Evolutionary conservation across 2,888 invertebrate species (phyloP), one percentile per base, ranked within the genome.

Genomic region (Epirrhoe tristata): DNA sequence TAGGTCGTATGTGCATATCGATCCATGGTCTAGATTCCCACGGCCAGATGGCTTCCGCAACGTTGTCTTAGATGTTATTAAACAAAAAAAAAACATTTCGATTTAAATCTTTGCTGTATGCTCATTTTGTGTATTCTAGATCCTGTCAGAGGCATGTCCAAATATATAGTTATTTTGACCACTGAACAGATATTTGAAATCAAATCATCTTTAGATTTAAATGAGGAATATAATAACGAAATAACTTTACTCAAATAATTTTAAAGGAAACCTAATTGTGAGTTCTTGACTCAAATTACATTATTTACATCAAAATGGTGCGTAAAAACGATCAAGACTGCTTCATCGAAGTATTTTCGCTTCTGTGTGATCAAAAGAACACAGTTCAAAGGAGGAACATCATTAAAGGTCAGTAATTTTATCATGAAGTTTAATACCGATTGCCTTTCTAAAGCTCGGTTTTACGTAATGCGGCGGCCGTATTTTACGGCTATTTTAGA

Each of bases 311-410:
- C 17, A 71, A 84, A 76, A 91, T 91, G 92, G 91, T 91, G 78
- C 85, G 81, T 32, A 82, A 76, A 36, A 84, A 83, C 69, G 85
- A 89, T 32, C 77, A 81, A 61, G 91, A 91, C 74, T 91, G 91
- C 75, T 75, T 91, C 57, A 61, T 91, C 14, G 83, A 86, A 74
- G 78, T 91, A 7, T 80, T 92, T n/a, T 77, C 85, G 55, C 70
- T 86, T 58, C 75, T 91, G 56, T 91, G 90, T 73, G 87, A 89
- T 68, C 85, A 89, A 73, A 84, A 77, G 71, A 82, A 77, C 57
- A 73, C 80, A 7, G 68, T 72, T 17, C 77, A 77, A 75, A 81
- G 74, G 67, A 79, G 70, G 53, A 82, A 73, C 71, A 77, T 77
- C 52, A 78, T 80, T 74, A 81, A 76, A 78, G 89, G 90, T 90